phyloP scores from a whole-genome alignment of 2,797 vertebrate genomes.

The Danio kyathit region DNA sequence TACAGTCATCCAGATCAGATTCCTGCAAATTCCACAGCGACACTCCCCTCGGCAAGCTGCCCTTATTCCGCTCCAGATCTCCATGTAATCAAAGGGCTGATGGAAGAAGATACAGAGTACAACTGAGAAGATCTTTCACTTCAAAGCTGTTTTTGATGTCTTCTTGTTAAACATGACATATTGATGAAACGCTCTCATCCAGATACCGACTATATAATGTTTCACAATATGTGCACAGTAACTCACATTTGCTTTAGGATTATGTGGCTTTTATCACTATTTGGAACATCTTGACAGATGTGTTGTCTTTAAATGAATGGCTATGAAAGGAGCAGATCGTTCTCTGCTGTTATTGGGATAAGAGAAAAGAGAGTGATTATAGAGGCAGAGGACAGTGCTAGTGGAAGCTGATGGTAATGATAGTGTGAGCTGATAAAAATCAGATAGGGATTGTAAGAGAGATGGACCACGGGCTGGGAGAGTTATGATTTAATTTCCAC shows the following conservation, averaged over 20 bases:
- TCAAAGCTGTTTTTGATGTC: constrained; percentile 53
- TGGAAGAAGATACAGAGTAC: constrained; percentile 44
- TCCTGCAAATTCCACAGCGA: constrained; percentile 57
- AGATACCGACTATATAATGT: background rate
- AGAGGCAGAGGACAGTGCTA: constrained; percentile 23
- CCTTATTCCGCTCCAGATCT: constrained; percentile 43
- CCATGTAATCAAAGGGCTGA: constrained; percentile 46
- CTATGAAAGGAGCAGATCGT: constrained; percentile 15
- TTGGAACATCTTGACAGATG: constrained; percentile 6
- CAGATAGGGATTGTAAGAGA: constrained; percentile 4
- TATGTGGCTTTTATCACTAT: background rate
- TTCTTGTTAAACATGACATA: constrained; percentile 47
- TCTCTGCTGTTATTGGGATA: constrained; percentile 29
- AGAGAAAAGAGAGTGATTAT: constrained; percentile 15
- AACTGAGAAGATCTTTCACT: constrained; percentile 39
- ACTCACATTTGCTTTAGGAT: constrained; percentile 15
- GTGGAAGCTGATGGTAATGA: constrained; percentile 20
- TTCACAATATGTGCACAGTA: background rate
- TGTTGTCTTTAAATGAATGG: constrained; percentile 7
- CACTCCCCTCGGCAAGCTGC: constrained; percentile 45
- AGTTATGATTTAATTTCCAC: background rate
- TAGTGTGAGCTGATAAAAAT: constrained; percentile 29
- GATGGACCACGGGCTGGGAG: constrained; percentile 14
- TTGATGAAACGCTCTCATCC: constrained; percentile 31
- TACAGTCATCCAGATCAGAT: constrained; percentile 58